These are phyloP conservation scores for Malurus leucopterus DNA, from an alignment of 2,797 vertebrate genomes.

Conservation along the genomic window DNA sequence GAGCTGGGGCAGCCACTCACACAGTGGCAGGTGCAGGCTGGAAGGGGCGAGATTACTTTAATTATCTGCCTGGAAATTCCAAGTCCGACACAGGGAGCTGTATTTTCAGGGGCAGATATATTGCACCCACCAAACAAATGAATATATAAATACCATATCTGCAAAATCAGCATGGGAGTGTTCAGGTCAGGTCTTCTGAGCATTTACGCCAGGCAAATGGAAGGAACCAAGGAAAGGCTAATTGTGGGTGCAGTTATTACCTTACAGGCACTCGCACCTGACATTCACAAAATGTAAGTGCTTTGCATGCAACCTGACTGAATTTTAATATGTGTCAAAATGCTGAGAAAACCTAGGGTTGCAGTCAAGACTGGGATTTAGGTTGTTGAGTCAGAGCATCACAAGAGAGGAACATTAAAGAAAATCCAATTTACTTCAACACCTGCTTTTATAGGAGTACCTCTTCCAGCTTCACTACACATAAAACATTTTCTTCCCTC, in stretches of 20 bases:
- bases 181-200: not conserved
- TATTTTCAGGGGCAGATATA: not conserved
- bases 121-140: not conserved
- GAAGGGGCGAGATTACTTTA: slow-evolving; percentile 50
- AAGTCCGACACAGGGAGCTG: not conserved
- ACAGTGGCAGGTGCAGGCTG: slow-evolving; percentile 8
- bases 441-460: not conserved
- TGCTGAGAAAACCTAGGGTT: not conserved
- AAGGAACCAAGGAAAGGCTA: not conserved
- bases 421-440: not conserved
- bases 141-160: not conserved
- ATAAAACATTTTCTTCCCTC: not conserved
- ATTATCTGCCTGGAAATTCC: slow-evolving; percentile 45
- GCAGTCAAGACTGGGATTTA: not conserved
- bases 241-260: not conserved
- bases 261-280: not conserved
- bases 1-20: not conserved
- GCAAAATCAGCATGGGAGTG: accelerated
- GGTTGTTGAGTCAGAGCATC: not conserved
- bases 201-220: not conserved
- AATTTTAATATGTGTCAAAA: not conserved
- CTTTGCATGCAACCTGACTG: not conserved
- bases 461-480: not conserved
- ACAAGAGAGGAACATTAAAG: not conserved
- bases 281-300: not conserved